A percentile compares a stretch with the other conserved stretches of the same genome.
These are phyloP conservation scores for Tipula confusa DNA, from an alignment of 2,888 invertebrate species.

Conservation along the genomic window DNA sequence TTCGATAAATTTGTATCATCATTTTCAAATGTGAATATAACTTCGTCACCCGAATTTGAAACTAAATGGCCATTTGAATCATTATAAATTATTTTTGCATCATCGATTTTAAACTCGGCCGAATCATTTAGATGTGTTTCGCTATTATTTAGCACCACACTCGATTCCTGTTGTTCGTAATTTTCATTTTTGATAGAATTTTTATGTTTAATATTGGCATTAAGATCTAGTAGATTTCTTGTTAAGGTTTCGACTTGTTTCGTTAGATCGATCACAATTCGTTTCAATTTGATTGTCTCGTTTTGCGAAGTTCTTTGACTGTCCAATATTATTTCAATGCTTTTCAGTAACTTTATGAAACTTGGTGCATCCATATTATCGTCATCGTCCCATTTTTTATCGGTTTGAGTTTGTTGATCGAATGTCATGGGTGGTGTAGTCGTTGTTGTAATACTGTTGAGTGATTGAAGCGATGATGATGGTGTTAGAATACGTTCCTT, in stretches of 20 bases:
- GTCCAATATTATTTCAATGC: background rate
- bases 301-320: background rate
- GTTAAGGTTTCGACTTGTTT: background rate
- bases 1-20: conserved; percentile 9
- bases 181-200: background rate
- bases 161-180: background rate
- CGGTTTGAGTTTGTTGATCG: conserved; percentile 37
- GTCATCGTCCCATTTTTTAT: conserved; percentile 7
- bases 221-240: background rate
- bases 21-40: background rate
- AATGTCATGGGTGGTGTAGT: conserved; percentile 36
- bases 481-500: background rate
- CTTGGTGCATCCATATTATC: background rate
- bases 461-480: background rate
- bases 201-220: background rate
- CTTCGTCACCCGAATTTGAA: background rate
- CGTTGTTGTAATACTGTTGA: background rate
- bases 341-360: background rate
- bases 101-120: background rate
- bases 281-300: background rate
- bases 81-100: background rate
- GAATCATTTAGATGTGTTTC: background rate
- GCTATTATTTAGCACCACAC: background rate
- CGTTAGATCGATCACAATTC: conserved; percentile 21
- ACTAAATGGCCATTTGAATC: background rate